Conservation (phyloP, 2,888 invertebrate species). For the Plagodis dolabraria region DNA sequence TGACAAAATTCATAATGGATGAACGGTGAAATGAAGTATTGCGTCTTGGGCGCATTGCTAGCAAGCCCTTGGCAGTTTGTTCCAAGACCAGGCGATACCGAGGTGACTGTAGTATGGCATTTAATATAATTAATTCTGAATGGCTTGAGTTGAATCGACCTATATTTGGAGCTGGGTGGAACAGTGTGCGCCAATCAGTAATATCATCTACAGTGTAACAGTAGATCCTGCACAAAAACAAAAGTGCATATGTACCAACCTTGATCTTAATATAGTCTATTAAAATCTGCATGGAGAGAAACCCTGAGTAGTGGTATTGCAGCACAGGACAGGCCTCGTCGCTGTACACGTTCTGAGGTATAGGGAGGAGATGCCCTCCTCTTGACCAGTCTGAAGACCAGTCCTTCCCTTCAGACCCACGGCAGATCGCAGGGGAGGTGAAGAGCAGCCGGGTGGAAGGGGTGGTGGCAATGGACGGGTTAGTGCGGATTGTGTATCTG, state of each 20-base stretch:
- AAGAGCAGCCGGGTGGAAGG: conserved; percentile 87
- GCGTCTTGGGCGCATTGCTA: too few species aligned
- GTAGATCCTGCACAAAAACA: too few species aligned
- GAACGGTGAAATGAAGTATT: too few species aligned
- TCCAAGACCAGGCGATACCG: too few species aligned
- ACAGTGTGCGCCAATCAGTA: too few species aligned
- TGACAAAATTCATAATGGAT: too few species aligned
- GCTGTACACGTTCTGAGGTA: conserved; percentile 84
- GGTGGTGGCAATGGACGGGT: conserved; percentile 87
- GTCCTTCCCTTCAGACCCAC: conserved; percentile 84
- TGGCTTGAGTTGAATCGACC: too few species aligned
- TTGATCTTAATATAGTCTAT: conserved; percentile 90
- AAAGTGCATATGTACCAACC: conserved; percentile 59
- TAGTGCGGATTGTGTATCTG: conserved; percentile 90
- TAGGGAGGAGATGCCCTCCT: conserved; percentile 71
- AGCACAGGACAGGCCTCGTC: conserved; percentile 90
- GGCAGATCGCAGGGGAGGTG: conserved; percentile 88
- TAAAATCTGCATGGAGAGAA: conserved; percentile 88
- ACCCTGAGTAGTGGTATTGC: conserved; percentile 91
- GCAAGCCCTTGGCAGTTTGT: too few species aligned
- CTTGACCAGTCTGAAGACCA: conserved; percentile 87
- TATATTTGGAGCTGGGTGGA: too few species aligned
- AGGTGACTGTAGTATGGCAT: too few species aligned
- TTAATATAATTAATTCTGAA: too few species aligned
- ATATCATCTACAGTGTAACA: too few species aligned